A percentile compares a stretch with the other conserved stretches of the same genome.
phyloP scores from a whole-genome alignment of 2,797 vertebrate species.

The Ctenopoma multispine region DNA sequence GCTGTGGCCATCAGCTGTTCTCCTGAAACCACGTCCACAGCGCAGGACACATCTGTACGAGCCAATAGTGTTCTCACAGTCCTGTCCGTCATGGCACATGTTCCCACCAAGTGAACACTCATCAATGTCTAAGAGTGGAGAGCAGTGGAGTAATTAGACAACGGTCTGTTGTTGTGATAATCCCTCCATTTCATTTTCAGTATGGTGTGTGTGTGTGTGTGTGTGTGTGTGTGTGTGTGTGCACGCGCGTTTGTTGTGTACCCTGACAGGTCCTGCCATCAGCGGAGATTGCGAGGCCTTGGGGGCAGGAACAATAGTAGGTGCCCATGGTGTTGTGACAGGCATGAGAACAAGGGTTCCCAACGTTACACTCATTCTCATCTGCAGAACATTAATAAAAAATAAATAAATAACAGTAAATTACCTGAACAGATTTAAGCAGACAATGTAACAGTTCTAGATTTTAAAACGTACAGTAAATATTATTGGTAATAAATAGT shows the following conservation, averaged over 20 bases:
- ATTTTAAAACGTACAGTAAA: not conserved
- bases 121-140: slow-evolving; percentile 87
- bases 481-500: not conserved
- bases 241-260: slow-evolving; percentile 65
- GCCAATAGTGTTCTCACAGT: slow-evolving; percentile 93
- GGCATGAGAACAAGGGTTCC: slow-evolving; percentile 92
- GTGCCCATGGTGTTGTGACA: slow-evolving; percentile 94
- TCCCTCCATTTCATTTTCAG: not conserved
- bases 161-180: not conserved
- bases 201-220: not conserved
- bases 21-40: slow-evolving; percentile 90
- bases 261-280: slow-evolving; percentile 95
- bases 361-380: slow-evolving; percentile 90
- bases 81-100: slow-evolving; percentile 87
- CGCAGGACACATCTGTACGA: slow-evolving; percentile 90
- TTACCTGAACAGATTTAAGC: not conserved
- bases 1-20: slow-evolving; percentile 88
- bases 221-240: too few relatives aligned
- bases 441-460: not conserved
- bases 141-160: not conserved
- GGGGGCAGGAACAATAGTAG: slow-evolving; percentile 94
- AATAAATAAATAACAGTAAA: not conserved
- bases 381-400: slow-evolving; percentile 79
- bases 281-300: slow-evolving; percentile 92
- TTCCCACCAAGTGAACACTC: slow-evolving; percentile 90